Conservation (phyloP, 2,797 vertebrate species). For the Spondyliosoma cantharus region DNA sequence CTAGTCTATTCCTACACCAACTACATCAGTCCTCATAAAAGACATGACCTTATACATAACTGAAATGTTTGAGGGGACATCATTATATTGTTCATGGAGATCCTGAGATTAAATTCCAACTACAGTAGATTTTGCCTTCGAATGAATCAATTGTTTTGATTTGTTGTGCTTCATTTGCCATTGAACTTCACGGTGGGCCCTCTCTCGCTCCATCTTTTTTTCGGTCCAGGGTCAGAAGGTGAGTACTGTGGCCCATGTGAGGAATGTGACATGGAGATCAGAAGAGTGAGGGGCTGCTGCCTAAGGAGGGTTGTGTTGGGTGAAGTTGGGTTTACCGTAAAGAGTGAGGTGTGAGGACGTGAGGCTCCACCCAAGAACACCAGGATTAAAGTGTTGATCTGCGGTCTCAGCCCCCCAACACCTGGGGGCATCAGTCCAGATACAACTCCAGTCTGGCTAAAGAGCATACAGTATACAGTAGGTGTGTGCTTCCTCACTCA, state of each 20-base stretch:
- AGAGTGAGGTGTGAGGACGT: constrained; percentile 46
- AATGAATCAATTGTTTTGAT: background rate
- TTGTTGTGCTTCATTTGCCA: constrained; percentile 25
- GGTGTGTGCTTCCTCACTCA: constrained; percentile 38
- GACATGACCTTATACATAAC: background rate
- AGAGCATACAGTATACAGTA: constrained; percentile 17
- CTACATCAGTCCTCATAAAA: background rate
- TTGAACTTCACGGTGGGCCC: constrained; percentile 50
- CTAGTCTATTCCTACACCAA: background rate
- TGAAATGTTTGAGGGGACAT: background rate
- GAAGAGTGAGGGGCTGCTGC: constrained; percentile 67
- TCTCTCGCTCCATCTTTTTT: constrained; percentile 27
- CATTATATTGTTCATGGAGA: background rate
- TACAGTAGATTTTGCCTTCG: background rate
- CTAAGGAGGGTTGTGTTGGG: constrained; percentile 17
- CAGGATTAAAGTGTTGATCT: constrained; percentile 19
- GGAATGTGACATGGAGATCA: constrained; percentile 81
- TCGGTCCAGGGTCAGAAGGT: constrained; percentile 37
- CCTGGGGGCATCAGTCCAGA: constrained; percentile 46
- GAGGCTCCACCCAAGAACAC: constrained; percentile 49
- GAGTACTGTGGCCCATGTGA: constrained; percentile 73
- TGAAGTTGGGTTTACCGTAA: constrained; percentile 73
- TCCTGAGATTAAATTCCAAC: background rate
- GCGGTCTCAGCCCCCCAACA: background rate
- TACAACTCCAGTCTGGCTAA: constrained; percentile 33